Evolutionary conservation across 2,797 vertebrate species (phyloP).

Genomic region (Nyctalus aviator): DNA sequence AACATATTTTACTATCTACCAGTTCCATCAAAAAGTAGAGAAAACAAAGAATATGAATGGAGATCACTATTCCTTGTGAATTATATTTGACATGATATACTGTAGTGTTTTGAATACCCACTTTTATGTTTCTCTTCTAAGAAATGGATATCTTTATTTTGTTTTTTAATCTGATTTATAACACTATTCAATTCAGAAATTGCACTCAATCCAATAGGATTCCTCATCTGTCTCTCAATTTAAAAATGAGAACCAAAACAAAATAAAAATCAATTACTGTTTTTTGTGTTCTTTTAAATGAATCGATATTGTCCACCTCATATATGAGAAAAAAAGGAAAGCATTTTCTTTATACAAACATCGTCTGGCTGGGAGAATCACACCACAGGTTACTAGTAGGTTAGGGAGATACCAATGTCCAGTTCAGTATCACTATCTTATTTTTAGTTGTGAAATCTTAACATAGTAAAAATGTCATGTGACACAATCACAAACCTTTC

Average conservation of each 20-base stretch:
- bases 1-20: slow-evolving; percentile 30
- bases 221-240: slow-evolving; percentile 33
- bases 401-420: background rate
- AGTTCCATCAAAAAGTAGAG: slow-evolving; percentile 27
- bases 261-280: slow-evolving; percentile 44
- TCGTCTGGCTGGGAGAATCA: background rate
- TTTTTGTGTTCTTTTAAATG: background rate
- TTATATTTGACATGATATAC: background rate
- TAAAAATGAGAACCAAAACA: slow-evolving; percentile 43
- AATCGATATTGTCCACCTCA: background rate
- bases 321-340: background rate
- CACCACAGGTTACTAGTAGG: background rate
- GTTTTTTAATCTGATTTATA: slow-evolving; percentile 67
- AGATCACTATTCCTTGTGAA: slow-evolving; percentile 55
- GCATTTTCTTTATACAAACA: background rate
- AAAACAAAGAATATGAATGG: slow-evolving; percentile 30
- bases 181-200: slow-evolving; percentile 73
- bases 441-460: background rate
- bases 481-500: background rate
- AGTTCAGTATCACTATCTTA: background rate
- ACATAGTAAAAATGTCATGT: background rate
- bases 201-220: slow-evolving; percentile 25
- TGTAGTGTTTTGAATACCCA: slow-evolving; percentile 26
- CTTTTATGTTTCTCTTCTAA: slow-evolving; percentile 70
- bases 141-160: slow-evolving; percentile 76